phyloP scores from a whole-genome alignment of 2,113 vertebrate species.

The Ptychochromis oligacanthus region DNA sequence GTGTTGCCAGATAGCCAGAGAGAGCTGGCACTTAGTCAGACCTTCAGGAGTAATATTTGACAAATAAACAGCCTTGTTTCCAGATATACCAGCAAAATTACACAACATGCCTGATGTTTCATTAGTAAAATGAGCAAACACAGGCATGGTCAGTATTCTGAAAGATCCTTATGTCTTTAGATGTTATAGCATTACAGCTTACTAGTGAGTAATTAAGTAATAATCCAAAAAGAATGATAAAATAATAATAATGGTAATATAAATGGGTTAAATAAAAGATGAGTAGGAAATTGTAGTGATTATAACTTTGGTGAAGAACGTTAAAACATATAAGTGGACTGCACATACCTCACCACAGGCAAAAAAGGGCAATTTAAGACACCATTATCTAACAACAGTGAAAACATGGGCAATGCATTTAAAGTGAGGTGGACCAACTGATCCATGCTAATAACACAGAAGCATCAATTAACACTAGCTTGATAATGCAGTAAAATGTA shows the following conservation, averaged over 20 bases:
- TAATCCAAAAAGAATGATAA: neutral
- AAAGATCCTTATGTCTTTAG: neutral
- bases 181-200: neutral
- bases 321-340: neutral
- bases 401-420: neutral
- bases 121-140: neutral
- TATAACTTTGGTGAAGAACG: neutral
- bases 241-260: neutral
- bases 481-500: neutral
- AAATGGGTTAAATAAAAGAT: neutral
- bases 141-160: neutral
- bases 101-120: neutral
- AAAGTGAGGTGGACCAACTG: neutral
- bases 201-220: neutral
- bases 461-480: neutral
- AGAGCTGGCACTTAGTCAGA: conserved; percentile 7
- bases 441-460: neutral
- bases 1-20: neutral
- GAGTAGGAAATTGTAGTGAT: neutral
- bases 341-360: neutral
- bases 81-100: neutral
- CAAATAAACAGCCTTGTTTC: neutral
- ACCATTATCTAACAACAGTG: neutral
- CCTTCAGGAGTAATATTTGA: neutral
- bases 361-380: neutral